A percentile compares a stretch with the other conserved stretches of the same genome.
phyloP scores from a whole-genome alignment of 2,888 invertebrate genomes.

The Melieria omissa region DNA sequence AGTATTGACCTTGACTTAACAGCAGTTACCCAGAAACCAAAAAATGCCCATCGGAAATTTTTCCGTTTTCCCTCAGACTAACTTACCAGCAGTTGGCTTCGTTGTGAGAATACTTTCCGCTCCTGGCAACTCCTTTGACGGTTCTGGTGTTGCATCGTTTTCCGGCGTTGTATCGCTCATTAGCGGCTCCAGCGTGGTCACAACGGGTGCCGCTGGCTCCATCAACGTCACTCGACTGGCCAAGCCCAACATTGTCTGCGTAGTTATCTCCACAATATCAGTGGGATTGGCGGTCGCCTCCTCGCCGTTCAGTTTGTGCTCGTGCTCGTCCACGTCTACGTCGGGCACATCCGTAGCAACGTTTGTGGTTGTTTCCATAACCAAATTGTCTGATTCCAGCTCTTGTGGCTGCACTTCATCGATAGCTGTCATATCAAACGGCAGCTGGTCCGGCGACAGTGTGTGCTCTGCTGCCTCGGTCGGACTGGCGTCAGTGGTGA shows the following conservation, averaged over 20 bases:
- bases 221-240: conserved; percentile 67
- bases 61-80: neutral
- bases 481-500: neutral
- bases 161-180: conserved; percentile 48
- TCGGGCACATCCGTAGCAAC: conserved; percentile 20
- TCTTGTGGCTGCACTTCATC: conserved; percentile 52
- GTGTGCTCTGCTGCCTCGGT: conserved; percentile 46
- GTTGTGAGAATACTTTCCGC: conserved; percentile 41
- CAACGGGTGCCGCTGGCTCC: conserved; percentile 66
- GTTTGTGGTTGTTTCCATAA: conserved; percentile 58
- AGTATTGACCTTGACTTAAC: neutral
- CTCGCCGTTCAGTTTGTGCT: conserved; percentile 37
- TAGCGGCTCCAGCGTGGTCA: conserved; percentile 57
- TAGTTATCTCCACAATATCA: conserved; percentile 63
- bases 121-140: conserved; percentile 42
- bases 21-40: neutral
- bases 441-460: conserved; percentile 57
- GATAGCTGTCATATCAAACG: conserved; percentile 56
- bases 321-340: conserved; percentile 13
- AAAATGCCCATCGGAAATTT: neutral
- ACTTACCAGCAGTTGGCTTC: conserved; percentile 49
- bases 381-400: conserved; percentile 60
- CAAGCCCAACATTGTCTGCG: conserved; percentile 64
- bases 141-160: conserved; percentile 53
- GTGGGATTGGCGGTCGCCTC: conserved; percentile 57